Evolutionary conservation across 2,888 invertebrate species (phyloP).

Genomic region (Palloptera scutellata): DNA sequence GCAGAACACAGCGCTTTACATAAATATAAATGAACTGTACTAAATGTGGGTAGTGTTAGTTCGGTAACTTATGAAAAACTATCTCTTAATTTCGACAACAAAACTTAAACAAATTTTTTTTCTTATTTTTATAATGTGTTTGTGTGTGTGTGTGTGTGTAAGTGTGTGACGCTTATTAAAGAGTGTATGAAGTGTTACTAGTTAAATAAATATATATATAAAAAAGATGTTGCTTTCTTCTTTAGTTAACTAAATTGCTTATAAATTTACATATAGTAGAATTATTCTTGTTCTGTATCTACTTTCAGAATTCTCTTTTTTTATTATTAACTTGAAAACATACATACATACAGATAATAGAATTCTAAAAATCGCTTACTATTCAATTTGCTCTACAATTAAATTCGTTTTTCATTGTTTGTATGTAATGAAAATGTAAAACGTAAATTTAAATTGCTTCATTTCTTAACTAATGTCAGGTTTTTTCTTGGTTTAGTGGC

Average conservation of each 20-base stretch:
- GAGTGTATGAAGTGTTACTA: background rate
- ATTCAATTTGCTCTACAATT: conserved; percentile 39
- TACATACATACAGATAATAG: too few relatives aligned
- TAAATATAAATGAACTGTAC: too few relatives aligned
- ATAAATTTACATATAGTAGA: conserved; percentile 58
- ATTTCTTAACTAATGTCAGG: conserved; percentile 35
- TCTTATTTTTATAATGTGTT: too few relatives aligned
- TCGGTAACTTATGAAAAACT: conserved; percentile 7
- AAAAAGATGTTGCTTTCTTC: conserved; percentile 8
- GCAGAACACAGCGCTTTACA: too few relatives aligned
- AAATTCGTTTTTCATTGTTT: conserved; percentile 49
- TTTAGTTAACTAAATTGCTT: conserved; percentile 51
- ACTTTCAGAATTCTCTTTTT: background rate
- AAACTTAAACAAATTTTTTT: too few relatives aligned
- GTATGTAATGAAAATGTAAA: conserved; percentile 12
- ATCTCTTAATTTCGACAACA: too few relatives aligned
- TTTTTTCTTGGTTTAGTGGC: conserved; percentile 18
- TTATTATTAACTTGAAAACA: conserved; percentile 11
- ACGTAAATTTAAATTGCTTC: conserved; percentile 14
- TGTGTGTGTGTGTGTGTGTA: background rate
- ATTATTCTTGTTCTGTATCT: conserved; percentile 39
- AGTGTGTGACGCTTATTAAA: background rate
- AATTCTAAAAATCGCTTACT: conserved; percentile 30
- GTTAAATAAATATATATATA: too few relatives aligned
- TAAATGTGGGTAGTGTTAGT: too few relatives aligned